Evolutionary conservation across 2,888 invertebrate genomes (phyloP).

Genomic region (Eupithecia abbreviata): DNA sequence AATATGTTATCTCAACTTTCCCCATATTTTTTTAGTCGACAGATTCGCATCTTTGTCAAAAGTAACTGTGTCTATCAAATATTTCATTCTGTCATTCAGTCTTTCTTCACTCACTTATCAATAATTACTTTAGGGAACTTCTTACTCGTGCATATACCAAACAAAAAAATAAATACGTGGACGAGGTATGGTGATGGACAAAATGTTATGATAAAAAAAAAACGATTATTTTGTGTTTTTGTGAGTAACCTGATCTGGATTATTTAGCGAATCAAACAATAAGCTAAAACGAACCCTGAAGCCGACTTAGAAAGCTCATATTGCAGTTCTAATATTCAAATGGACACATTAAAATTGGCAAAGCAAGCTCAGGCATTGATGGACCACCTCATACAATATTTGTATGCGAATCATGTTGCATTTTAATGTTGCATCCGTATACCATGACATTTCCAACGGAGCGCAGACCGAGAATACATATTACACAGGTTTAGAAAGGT

Average conservation of each 20-base stretch:
- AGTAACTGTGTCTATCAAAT: too few species aligned
- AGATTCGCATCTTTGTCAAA: too few species aligned
- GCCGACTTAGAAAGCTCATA: neutral
- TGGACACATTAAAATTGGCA: slow-evolving; percentile 11
- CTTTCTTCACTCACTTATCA: too few species aligned
- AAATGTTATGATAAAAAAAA: too few species aligned
- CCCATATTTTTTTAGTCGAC: too few species aligned
- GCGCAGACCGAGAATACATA: slow-evolving; percentile 42
- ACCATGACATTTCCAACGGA: slow-evolving; percentile 39
- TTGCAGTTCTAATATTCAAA: slow-evolving; percentile 1
- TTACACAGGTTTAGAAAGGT: slow-evolving; percentile 45
- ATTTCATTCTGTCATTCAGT: too few species aligned
- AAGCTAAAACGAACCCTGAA: neutral
- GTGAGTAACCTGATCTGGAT: neutral
- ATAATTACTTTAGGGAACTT: too few species aligned
- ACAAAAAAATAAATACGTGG: too few species aligned
- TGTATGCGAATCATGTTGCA: slow-evolving; percentile 35
- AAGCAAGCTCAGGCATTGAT: slow-evolving; percentile 12
- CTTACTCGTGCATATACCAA: too few species aligned
- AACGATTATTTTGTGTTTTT: neutral
- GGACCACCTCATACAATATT: slow-evolving; percentile 14
- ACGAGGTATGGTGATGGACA: too few species aligned
- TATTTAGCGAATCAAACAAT: neutral
- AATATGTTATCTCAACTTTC: too few species aligned
- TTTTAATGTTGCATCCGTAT: slow-evolving; percentile 39